Conservation (phyloP, 2,888 invertebrate genomes). For the Ichneumon xanthorius region DNA sequence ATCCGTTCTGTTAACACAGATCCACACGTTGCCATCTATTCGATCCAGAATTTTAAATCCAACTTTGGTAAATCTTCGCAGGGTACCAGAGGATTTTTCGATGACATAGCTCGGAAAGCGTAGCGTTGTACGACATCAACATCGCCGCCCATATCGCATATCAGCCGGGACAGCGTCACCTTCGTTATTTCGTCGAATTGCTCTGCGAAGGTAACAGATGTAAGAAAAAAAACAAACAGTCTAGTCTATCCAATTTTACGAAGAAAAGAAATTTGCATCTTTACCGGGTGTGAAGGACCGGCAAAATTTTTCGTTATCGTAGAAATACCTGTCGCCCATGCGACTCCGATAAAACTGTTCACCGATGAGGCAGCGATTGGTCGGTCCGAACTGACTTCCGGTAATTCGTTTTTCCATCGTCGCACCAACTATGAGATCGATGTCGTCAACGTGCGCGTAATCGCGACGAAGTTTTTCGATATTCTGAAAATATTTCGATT, state of each 20-base stretch:
- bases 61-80: slow-evolving; percentile 82
- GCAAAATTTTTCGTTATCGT: slow-evolving; percentile 79
- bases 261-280: slow-evolving; percentile 9
- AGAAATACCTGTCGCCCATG: slow-evolving; percentile 86
- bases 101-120: slow-evolving; percentile 85
- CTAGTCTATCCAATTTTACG: neutral
- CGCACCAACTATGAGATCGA: slow-evolving; percentile 86
- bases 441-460: slow-evolving; percentile 85
- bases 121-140: slow-evolving; percentile 85
- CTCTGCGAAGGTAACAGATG: slow-evolving; percentile 72
- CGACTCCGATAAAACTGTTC: slow-evolving; percentile 86
- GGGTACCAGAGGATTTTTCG: slow-evolving; percentile 83
- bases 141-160: slow-evolving; percentile 84
- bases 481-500: slow-evolving; percentile 74
- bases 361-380: slow-evolving; percentile 86
- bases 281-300: slow-evolving; percentile 80
- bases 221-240: slow-evolving; percentile 16
- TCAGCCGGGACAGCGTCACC: slow-evolving; percentile 82
- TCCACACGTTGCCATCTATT: slow-evolving; percentile 67
- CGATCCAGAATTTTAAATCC: slow-evolving; percentile 84
- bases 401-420: slow-evolving; percentile 85
- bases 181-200: slow-evolving; percentile 84
- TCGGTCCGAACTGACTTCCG: slow-evolving; percentile 86
- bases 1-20: neutral
- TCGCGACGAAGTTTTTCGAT: slow-evolving; percentile 79